A percentile compares a stretch with the other conserved stretches of the same genome.
Evolutionary conservation across 2,888 invertebrate species (phyloP).

Genomic region (Mesochorus sp.): DNA sequence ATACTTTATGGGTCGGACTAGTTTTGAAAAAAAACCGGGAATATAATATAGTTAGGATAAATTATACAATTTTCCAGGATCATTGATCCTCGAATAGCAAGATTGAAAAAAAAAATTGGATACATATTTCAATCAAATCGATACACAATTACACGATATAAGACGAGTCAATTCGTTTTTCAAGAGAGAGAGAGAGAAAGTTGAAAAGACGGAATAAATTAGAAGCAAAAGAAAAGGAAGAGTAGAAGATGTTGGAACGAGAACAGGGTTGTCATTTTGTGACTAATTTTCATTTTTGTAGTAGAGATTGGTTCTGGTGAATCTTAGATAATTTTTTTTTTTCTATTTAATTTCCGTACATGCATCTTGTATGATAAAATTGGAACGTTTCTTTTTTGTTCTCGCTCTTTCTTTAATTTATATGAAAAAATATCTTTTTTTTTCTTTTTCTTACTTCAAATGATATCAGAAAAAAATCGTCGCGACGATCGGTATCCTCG

Average conservation of each 20-base stretch:
- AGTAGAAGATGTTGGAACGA: too few species aligned
- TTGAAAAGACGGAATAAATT: too few species aligned
- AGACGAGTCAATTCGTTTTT: too few species aligned
- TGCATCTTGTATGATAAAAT: slow-evolving; percentile 3
- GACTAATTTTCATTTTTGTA: neutral
- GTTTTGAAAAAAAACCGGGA: neutral
- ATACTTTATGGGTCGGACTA: neutral
- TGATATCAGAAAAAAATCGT: slow-evolving; percentile 11
- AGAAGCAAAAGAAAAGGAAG: neutral
- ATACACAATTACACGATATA: too few species aligned
- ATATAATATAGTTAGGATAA: neutral
- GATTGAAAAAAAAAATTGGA: neutral
- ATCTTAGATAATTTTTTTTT: neutral
- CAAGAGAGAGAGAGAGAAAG: too few species aligned
- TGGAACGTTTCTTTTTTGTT: neutral
- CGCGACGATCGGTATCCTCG: neutral
- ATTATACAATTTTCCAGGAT: neutral
- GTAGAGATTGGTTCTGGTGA: slow-evolving; percentile 4
- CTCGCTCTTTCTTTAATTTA: too few species aligned
- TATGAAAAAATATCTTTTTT: neutral
- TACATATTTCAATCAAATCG: too few species aligned
- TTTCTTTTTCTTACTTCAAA: neutral
- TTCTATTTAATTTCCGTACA: neutral
- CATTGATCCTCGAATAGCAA: neutral
- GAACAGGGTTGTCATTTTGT: neutral